These are phyloP conservation scores for Stenodera caucasica DNA, from an alignment of 2,888 invertebrate genomes.

Conservation along the genomic window DNA sequence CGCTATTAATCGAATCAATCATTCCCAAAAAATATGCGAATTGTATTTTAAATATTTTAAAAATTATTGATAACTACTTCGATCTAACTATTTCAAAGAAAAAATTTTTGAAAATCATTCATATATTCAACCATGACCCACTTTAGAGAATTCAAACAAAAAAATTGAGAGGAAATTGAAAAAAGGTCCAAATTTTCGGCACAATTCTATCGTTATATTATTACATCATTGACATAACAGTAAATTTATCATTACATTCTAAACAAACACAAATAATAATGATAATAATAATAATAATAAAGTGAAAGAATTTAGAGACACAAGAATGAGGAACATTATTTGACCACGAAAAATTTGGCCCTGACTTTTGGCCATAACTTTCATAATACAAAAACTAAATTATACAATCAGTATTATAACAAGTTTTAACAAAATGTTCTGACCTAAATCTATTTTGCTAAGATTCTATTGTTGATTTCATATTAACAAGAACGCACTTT, in stretches of 20 bases:
- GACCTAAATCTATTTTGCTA: slow-evolving; percentile 34
- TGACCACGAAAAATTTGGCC: slow-evolving; percentile 46
- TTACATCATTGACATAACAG: slow-evolving; percentile 31
- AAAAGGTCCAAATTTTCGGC: slow-evolving; percentile 4
- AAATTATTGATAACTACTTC: too few relatives aligned
- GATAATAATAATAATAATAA: slow-evolving; percentile 15
- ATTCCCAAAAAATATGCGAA: background rate
- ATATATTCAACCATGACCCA: slow-evolving; percentile 1
- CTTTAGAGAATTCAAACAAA: background rate
- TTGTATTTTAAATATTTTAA: background rate
- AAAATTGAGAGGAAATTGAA: background rate
- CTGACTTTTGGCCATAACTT: slow-evolving; percentile 47
- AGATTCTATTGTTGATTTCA: background rate
- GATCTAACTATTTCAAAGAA: background rate
- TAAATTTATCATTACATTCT: slow-evolving; percentile 27
- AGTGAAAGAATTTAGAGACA: slow-evolving; percentile 23
- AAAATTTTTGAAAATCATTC: background rate
- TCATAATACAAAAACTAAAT: slow-evolving; percentile 41
- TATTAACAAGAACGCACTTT: slow-evolving; percentile 6
- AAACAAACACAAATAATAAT: slow-evolving; percentile 26
- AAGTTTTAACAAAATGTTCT: slow-evolving; percentile 33
- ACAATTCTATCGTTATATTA: background rate
- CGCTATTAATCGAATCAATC: background rate
- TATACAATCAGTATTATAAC: slow-evolving; percentile 38
- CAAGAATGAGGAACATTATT: slow-evolving; percentile 42